Conservation (phyloP, 2,888 invertebrate species). For the Oegoconia quadripuncta region DNA sequence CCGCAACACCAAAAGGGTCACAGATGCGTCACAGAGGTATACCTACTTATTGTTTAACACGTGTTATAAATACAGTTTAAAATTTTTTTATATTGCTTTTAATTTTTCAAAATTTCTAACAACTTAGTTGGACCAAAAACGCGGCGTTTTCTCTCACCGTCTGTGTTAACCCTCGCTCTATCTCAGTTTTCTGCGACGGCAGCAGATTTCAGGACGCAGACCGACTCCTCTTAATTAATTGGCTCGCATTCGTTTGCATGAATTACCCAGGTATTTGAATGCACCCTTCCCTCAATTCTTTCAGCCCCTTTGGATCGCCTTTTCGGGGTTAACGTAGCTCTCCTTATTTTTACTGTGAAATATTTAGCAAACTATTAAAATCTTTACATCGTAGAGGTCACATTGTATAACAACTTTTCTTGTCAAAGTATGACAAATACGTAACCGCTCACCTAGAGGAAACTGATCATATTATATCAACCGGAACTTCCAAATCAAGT, state of each 20-base stretch:
- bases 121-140: no score
- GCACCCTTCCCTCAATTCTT: slow-evolving; percentile 14
- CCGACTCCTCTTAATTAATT: slow-evolving; percentile 70
- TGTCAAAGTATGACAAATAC: no score
- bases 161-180: slow-evolving; percentile 22
- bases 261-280: slow-evolving; percentile 66
- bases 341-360: neutral
- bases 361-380: no score
- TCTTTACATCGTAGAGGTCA: neutral
- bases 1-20: no score
- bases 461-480: no score
- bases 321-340: neutral
- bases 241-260: slow-evolving; percentile 77
- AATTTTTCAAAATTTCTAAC: no score
- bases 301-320: slow-evolving; percentile 24
- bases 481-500: no score
- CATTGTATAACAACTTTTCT: neutral
- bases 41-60: no score
- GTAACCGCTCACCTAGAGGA: no score
- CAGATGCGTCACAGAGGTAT: no score
- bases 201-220: slow-evolving; percentile 62
- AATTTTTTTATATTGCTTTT: no score
- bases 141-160: slow-evolving; percentile 17
- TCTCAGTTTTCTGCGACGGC: slow-evolving; percentile 46
- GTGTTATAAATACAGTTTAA: no score